A percentile compares a stretch with the other conserved stretches of the same genome.
Evolutionary conservation across 1,140 invertebrate species (phyloP).

Genomic region (Agrilus planipennis): DNA sequence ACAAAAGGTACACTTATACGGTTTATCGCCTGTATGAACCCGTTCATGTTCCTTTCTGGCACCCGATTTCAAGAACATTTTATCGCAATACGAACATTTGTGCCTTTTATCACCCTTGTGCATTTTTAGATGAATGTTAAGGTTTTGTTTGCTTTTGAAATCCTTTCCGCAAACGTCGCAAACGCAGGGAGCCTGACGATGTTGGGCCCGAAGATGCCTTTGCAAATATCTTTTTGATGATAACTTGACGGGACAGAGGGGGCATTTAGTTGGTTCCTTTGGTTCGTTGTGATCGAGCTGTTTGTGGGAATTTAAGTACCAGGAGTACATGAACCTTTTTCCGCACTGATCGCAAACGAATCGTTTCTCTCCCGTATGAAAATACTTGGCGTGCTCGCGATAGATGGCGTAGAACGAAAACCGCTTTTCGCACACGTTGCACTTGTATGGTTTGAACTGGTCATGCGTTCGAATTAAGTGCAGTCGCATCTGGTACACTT

Average conservation of each 20-base stretch:
- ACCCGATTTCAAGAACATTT: slow-evolving; percentile 19
- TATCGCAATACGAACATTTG: slow-evolving; percentile 31
- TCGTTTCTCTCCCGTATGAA: too few relatives aligned
- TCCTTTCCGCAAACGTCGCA: slow-evolving; percentile 6
- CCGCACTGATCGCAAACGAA: too few relatives aligned
- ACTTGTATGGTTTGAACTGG: slow-evolving; percentile 7
- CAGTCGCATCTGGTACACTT: not conserved
- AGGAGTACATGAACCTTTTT: not conserved
- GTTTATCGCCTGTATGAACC: slow-evolving; percentile 35
- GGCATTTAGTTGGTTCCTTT: too few relatives aligned
- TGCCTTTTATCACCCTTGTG: slow-evolving; percentile 31
- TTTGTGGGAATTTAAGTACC: not conserved
- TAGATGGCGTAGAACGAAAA: slow-evolving; percentile 1
- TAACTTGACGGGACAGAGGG: too few relatives aligned
- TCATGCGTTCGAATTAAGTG: not conserved
- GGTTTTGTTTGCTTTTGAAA: not conserved
- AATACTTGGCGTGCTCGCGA: slow-evolving; percentile 44
- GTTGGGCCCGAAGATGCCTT: not conserved
- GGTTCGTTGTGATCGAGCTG: not conserved
- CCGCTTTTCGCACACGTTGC: slow-evolving; percentile 2
- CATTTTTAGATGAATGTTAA: slow-evolving; percentile 26
- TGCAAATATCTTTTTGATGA: too few relatives aligned
- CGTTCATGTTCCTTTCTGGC: slow-evolving; percentile 23
- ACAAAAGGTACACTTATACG: slow-evolving; percentile 30
- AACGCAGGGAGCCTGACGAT: slow-evolving; percentile 1